A percentile compares a stretch with the other conserved stretches of the same genome.
Evolutionary conservation across 92 coral and sea anemone genomes (phyloP).

Genomic region (Anthopleura xanthogrammica): DNA sequence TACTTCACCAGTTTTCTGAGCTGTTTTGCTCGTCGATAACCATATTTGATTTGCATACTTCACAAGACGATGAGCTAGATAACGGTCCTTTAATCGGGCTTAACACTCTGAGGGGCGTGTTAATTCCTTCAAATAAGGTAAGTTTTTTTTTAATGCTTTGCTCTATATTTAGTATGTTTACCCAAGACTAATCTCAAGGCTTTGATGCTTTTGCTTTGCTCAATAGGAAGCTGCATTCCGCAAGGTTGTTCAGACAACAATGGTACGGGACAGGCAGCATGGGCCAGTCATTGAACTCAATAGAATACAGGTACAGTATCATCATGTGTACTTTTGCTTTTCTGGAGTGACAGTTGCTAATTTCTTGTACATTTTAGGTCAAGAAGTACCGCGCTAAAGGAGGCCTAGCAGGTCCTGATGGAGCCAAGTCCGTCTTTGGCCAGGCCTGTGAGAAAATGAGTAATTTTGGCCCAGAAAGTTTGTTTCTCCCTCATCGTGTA

Average conservation of each 20-base stretch:
- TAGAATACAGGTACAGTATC: constrained; percentile 77
- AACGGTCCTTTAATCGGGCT: constrained; percentile 74
- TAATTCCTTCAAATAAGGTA: constrained; percentile 89
- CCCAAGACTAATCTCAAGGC: background rate
- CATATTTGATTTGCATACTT: constrained; percentile 85
- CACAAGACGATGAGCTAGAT: constrained; percentile 48
- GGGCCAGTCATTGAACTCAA: constrained; percentile 98
- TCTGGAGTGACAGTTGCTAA: background rate
- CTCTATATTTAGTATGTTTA: background rate
- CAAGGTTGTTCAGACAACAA: constrained; percentile 92
- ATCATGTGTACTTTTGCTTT: background rate
- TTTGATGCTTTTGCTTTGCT: background rate
- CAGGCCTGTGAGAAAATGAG: constrained; percentile 94
- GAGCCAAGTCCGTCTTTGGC: constrained; percentile 93
- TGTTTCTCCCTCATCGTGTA: constrained; percentile 89
- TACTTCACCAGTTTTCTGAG: constrained; percentile 95
- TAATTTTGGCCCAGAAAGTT: constrained; percentile 83
- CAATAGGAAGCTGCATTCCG: constrained; percentile 91
- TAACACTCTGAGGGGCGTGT: constrained; percentile 87
- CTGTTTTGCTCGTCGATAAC: constrained; percentile 90
- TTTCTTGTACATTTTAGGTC: constrained; percentile 36
- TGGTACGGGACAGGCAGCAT: constrained; percentile 98
- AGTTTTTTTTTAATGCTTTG: background rate
- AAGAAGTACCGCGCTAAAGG: constrained; percentile 95
- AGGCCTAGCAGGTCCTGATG: constrained; percentile 94